Evolutionary conservation across 2,797 vertebrate genomes (phyloP), one percentile per base, ranked within the genome.

Genomic region (Alosa sapidissima): DNA sequence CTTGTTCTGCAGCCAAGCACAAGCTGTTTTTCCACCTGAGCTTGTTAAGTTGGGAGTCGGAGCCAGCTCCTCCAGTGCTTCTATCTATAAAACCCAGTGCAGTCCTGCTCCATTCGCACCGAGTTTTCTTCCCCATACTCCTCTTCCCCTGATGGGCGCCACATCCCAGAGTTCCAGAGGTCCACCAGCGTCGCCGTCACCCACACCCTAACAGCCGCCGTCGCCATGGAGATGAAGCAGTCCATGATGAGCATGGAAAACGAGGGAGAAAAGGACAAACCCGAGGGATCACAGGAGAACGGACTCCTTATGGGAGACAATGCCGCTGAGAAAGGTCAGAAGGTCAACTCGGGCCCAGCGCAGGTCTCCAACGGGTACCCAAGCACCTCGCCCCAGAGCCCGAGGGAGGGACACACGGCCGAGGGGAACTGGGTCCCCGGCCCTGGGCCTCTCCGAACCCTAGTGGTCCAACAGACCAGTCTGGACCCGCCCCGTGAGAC

Each of bases 331-430:
- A 94, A 93, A 52, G 93, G 90, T 85, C 91, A 91, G 85, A 96
- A 93, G 86, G 90, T 89, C 55, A 92, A 24, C 85, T 87, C 89
- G 0, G 92, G 93, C 48, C 89, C 95, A 0, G 93, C 94, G 81
- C 97, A 96, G 87, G 96, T 98, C 84, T 98, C 97, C 14, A 98
- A 98, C 0, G 97, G 97, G 10, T 97, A 96, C 89, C 93, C 93
- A n/a, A 95, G 97, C 0, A 97, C 97, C 1, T 94, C 93, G 0
- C 95, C 96, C 49, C 97, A 96, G 86, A 97, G 94, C 89, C 93
- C 96, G 0, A 92, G 86, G 8, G 96, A 95, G 83, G 93, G 92
- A 1, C 89, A 52, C 5, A 94, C 93, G 0, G 94, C 94, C 2
- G 86, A 89, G 0, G 94, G 89, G 11, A 90, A 92, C 9, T 88